Evolutionary conservation across 2,888 invertebrate genomes (phyloP).

Genomic region (Orthonychiurus folsomi): DNA sequence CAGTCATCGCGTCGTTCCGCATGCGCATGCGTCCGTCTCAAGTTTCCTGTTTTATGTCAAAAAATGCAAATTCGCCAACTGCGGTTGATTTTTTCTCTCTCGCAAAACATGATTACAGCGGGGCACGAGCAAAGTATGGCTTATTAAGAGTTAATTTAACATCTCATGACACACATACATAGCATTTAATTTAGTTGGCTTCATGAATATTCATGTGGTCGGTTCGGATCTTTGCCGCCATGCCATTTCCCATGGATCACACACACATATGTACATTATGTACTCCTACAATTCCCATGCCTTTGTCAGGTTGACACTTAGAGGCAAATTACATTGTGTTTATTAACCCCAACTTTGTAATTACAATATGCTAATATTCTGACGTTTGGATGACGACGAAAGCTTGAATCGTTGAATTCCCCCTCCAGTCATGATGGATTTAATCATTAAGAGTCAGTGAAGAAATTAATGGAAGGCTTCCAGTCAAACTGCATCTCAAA

Average conservation of each 20-base stretch:
- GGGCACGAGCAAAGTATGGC: not conserved
- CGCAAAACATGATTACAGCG: too few species aligned
- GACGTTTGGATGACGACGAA: not conserved
- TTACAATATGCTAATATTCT: not conserved
- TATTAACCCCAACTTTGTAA: conserved; percentile 1
- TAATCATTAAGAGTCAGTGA: conserved; percentile 1
- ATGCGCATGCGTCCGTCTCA: too few species aligned
- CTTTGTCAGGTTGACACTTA: not conserved
- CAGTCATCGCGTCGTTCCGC: too few species aligned
- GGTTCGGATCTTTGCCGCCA: not conserved
- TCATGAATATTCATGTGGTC: not conserved
- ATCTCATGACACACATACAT: not conserved
- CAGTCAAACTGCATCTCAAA: not conserved
- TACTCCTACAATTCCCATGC: not conserved
- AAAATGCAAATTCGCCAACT: too few species aligned
- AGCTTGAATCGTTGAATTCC: not conserved
- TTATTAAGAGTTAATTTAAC: not conserved
- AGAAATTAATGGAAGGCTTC: not conserved
- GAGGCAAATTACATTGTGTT: conserved; percentile 1
- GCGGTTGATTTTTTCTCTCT: too few species aligned
- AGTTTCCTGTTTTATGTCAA: too few species aligned
- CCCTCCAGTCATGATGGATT: not conserved
- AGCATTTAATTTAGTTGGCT: not conserved
- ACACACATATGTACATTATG: not conserved
- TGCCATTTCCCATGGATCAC: not conserved